phyloP scores from a whole-genome alignment of 92 coral and sea anemone genomes.

The Heteractis magnifica region DNA sequence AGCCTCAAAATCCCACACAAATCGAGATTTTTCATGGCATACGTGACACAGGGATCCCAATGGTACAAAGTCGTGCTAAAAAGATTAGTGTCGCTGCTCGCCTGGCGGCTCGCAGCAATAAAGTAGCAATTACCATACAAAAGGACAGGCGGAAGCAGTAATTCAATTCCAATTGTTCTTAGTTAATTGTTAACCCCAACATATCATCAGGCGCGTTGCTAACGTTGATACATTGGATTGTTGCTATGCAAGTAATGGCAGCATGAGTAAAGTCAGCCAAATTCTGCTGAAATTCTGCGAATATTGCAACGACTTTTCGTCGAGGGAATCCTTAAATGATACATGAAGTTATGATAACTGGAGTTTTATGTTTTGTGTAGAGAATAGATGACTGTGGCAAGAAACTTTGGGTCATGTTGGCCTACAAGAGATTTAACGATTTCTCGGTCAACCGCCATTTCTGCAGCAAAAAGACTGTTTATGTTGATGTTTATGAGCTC shows the following conservation, averaged over 20 bases:
- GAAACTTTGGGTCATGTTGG: not conserved
- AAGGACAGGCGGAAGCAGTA: slow-evolving; percentile 13
- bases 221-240: slow-evolving; percentile 3
- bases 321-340: not conserved
- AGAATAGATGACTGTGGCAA: not conserved
- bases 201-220: slow-evolving; percentile 11
- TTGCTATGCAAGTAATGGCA: slow-evolving; percentile 31
- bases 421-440: not conserved
- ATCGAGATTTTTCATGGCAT: no score
- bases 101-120: no score
- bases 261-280: not conserved
- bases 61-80: no score
- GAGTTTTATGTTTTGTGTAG: not conserved
- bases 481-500: not conserved
- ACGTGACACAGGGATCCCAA: no score
- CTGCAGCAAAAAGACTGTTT: not conserved
- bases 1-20: no score
- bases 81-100: no score
- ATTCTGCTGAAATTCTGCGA: not conserved
- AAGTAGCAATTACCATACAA: not conserved
- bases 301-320: not conserved
- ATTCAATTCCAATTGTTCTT: slow-evolving; percentile 18
- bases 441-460: slow-evolving; percentile 20
- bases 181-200: slow-evolving; percentile 8
- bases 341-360: not conserved